These are phyloP conservation scores for Anguilla rostrata DNA, from an alignment of 2,113 vertebrate genomes.

Conservation along the genomic window DNA sequence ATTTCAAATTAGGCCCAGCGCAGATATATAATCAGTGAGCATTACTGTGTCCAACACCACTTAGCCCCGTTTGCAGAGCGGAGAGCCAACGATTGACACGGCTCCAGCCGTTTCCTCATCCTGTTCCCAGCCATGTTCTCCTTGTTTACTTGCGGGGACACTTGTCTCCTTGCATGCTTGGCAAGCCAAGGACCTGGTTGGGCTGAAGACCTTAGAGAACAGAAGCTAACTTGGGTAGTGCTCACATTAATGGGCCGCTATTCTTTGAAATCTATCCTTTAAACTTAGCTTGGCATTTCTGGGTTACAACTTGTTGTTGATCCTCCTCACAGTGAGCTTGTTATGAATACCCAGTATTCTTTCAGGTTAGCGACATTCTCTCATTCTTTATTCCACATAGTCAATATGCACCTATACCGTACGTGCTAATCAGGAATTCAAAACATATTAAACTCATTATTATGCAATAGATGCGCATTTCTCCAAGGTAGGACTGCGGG, in stretches of 20 bases:
- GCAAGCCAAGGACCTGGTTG: not conserved
- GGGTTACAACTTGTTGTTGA: not conserved
- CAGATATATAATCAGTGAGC: not conserved
- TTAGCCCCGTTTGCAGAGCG: conserved; percentile 20
- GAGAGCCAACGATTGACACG: not conserved
- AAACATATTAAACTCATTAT: no score
- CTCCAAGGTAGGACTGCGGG: not conserved
- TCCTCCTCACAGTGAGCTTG: not conserved
- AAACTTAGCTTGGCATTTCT: not conserved
- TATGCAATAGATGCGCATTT: not conserved
- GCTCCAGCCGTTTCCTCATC: not conserved
- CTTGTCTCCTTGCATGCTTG: not conserved
- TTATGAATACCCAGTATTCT: not conserved
- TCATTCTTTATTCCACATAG: no score
- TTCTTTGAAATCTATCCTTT: not conserved
- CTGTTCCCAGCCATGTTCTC: conserved; percentile 6
- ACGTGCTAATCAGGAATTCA: no score
- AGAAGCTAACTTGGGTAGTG: not conserved
- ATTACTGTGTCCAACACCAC: not conserved
- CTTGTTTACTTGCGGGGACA: not conserved
- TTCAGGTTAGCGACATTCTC: no score
- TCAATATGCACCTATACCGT: no score
- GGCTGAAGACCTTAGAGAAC: not conserved
- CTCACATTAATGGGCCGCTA: no score
- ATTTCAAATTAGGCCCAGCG: conserved; percentile 6